Evolutionary conservation across 2,888 invertebrate genomes (phyloP).

Genomic region (Aphodius granarius): DNA sequence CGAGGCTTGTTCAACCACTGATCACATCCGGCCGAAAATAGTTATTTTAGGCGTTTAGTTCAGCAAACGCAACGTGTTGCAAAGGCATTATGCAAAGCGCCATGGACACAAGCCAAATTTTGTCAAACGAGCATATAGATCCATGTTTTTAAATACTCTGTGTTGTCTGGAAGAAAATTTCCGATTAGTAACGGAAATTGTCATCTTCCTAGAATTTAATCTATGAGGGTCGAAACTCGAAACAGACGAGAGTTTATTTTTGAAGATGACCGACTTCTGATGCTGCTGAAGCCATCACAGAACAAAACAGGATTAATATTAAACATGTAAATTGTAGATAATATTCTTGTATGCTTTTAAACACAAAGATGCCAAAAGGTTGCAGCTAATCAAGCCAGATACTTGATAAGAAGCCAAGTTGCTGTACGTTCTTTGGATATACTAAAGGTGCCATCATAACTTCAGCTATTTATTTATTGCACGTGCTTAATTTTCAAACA

Average conservation of each 20-base stretch:
- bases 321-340: not conserved
- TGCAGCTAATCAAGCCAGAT: not conserved
- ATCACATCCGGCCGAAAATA: not conserved
- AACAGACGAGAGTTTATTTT: not conserved
- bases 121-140: not conserved
- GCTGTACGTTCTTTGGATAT: not conserved
- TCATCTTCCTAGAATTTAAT: not conserved
- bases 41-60: not conserved
- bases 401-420: not conserved
- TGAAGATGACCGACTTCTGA: not conserved
- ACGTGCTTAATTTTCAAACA: not conserved
- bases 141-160: not conserved
- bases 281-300: too few relatives aligned
- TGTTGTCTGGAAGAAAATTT: not conserved
- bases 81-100: not conserved
- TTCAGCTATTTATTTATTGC: not conserved
- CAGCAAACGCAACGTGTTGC: not conserved
- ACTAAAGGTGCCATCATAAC: not conserved
- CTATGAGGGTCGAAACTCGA: not conserved
- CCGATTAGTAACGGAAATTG: not conserved
- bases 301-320: not conserved
- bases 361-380: not conserved
- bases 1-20: not conserved
- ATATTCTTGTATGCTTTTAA: too few relatives aligned
- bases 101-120: not conserved